Percentiles rank a stretch among this genome's conserved stretches.
Conservation (phyloP, 1,140 invertebrate genomes). For the Aphaenogaster rudis region DNA sequence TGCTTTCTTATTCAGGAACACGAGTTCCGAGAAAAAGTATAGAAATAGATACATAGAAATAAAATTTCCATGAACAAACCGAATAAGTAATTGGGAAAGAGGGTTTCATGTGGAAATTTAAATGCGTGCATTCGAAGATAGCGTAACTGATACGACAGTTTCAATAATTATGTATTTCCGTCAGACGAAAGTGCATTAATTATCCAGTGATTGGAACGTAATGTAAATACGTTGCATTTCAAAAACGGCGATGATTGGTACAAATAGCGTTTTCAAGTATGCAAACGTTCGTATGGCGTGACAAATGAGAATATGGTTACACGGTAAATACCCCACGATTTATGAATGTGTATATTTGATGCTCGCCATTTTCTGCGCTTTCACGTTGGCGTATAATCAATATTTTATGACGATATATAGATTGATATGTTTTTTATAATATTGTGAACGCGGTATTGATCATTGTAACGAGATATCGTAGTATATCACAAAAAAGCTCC, state of each 20-base stretch:
- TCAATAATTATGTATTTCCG: conserved; percentile 52
- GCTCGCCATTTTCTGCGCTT: conserved; percentile 52
- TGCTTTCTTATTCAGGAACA: background rate
- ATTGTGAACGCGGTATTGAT: conserved; percentile 9
- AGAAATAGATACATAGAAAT: background rate
- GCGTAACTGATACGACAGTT: conserved; percentile 12
- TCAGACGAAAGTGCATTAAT: conserved; percentile 57
- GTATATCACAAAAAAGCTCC: background rate
- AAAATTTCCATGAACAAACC: background rate
- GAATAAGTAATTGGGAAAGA: background rate
- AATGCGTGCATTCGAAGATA: background rate
- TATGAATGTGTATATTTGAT: conserved; percentile 45
- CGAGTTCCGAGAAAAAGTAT: background rate
- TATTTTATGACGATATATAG: conserved; percentile 45
- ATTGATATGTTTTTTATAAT: conserved; percentile 48
- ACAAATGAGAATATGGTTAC: conserved; percentile 62
- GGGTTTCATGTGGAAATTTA: conserved; percentile 2
- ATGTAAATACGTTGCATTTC: conserved; percentile 55
- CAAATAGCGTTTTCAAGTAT: conserved; percentile 56
- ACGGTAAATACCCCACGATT: conserved; percentile 55
- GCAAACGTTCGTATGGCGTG: conserved; percentile 35
- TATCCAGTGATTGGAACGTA: conserved; percentile 42
- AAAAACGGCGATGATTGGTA: conserved; percentile 59
- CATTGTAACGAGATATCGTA: background rate
- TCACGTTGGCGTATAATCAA: conserved; percentile 46